Percentiles rank a stretch among this genome's conserved stretches.
These are phyloP conservation scores for Apodemus agrarius DNA, from an alignment of 2,797 vertebrate genomes.

Conservation along the genomic window DNA sequence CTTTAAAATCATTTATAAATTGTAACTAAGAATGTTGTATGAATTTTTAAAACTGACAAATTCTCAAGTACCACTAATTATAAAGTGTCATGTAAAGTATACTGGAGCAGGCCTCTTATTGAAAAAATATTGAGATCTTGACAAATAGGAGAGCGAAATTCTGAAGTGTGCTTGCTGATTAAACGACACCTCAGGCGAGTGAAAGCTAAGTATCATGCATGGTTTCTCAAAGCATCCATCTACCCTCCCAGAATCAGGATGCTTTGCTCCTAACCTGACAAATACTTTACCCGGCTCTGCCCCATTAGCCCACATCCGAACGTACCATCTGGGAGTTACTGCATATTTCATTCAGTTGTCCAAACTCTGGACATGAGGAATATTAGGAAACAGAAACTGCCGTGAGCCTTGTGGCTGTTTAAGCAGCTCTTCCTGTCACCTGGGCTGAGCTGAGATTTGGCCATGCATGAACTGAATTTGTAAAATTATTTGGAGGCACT, in stretches of 20 bases:
- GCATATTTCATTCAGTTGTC: not conserved
- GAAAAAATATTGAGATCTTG: constrained; percentile 89
- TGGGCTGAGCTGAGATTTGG: constrained; percentile 72
- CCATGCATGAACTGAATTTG: constrained; percentile 77
- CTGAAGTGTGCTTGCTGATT: constrained; percentile 87
- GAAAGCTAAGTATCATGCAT: constrained; percentile 71
- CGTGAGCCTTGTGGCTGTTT: constrained; percentile 41
- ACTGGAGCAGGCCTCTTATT: constrained; percentile 86
- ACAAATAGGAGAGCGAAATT: constrained; percentile 87
- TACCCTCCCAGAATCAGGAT: constrained; percentile 69
- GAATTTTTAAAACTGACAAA: constrained; percentile 89
- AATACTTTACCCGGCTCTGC: constrained; percentile 53
- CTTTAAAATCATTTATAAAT: constrained; percentile 92
- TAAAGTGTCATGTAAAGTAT: constrained; percentile 88
- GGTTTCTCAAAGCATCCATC: constrained; percentile 71
- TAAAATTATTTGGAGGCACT: constrained; percentile 81
- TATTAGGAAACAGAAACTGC: constrained; percentile 56
- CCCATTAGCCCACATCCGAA: constrained; percentile 17
- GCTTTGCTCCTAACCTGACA: constrained; percentile 67
- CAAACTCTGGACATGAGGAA: constrained; percentile 55
- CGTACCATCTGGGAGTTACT: constrained; percentile 43
- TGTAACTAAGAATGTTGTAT: constrained; percentile 90
- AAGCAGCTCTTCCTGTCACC: constrained; percentile 63
- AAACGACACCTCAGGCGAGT: constrained; percentile 82
- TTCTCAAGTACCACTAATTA: constrained; percentile 89